Conservation (phyloP, 2,888 invertebrate genomes). For the Anthophora plumipes region DNA sequence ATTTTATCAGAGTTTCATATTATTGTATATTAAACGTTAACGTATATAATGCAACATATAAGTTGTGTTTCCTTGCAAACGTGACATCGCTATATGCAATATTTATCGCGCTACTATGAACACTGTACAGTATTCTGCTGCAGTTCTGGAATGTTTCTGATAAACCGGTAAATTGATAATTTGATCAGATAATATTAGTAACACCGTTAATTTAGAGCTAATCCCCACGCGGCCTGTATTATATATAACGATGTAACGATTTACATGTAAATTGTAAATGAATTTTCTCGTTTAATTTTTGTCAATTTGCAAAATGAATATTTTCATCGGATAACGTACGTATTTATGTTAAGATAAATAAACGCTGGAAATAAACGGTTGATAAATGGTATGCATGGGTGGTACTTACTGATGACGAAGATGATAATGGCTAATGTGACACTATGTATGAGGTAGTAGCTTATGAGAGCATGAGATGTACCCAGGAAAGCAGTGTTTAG, state of each 20-base stretch:
- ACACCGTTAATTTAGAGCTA: conserved; percentile 28
- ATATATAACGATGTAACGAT: neutral
- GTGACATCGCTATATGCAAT: neutral
- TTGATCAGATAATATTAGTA: neutral
- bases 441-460: conserved; percentile 19
- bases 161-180: conserved; percentile 24
- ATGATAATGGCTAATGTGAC: conserved; percentile 23
- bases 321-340: neutral
- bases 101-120: conserved; percentile 18
- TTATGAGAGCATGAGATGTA: conserved; percentile 23
- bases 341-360: neutral
- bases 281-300: neutral
- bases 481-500: conserved; percentile 20
- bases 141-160: neutral
- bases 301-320: neutral
- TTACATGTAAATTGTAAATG: neutral
- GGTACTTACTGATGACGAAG: conserved; percentile 44
- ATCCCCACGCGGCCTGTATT: neutral
- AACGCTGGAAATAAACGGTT: neutral
- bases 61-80: conserved; percentile 7
- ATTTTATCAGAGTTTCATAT: neutral
- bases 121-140: neutral
- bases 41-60: neutral
- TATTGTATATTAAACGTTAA: neutral
- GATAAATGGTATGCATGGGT: conserved; percentile 1